phyloP scores from a whole-genome alignment of 1,140 invertebrate species.

The Drosophila hydei region DNA sequence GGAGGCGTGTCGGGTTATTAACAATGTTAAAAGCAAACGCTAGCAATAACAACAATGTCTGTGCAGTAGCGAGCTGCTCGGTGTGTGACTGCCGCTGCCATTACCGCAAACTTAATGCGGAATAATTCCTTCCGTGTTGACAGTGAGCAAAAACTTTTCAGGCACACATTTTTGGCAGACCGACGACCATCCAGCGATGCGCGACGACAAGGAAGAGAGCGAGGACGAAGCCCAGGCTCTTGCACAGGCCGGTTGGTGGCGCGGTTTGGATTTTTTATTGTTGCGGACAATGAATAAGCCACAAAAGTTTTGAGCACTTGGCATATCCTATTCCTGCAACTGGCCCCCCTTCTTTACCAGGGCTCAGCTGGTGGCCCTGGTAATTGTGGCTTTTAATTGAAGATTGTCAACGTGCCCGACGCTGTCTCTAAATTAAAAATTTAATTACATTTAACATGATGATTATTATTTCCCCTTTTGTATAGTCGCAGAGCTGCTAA shows the following conservation, averaged over 20 bases:
- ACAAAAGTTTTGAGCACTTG: constrained; percentile 76
- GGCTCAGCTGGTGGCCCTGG: constrained; percentile 55
- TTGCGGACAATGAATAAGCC: constrained; percentile 78
- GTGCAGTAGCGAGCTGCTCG: constrained; percentile 10
- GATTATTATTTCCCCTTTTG: constrained; percentile 52
- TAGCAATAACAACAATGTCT: constrained; percentile 50
- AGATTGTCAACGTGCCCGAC: constrained; percentile 66
- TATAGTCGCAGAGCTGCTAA: neutral
- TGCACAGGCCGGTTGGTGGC: constrained; percentile 10
- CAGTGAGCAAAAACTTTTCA: constrained; percentile 77
- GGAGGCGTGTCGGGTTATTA: constrained; percentile 76
- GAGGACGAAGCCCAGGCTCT: constrained; percentile 17
- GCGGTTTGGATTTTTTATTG: constrained; percentile 46
- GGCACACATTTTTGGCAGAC: constrained; percentile 59
- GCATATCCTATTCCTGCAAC: constrained; percentile 75
- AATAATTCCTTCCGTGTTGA: constrained; percentile 81
- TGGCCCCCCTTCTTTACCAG: neutral
- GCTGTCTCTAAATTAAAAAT: constrained; percentile 76
- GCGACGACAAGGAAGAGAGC: neutral
- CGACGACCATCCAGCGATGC: too few species aligned
- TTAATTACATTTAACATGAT: constrained; percentile 80
- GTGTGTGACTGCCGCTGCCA: constrained; percentile 60
- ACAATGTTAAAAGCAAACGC: constrained; percentile 77
- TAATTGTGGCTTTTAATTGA: constrained; percentile 80
- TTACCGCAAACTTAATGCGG: constrained; percentile 80